Evolutionary conservation across 1,140 invertebrate species (phyloP), one percentile per base, ranked within the genome.

Genomic region (Macrocentrus cingulum): DNA sequence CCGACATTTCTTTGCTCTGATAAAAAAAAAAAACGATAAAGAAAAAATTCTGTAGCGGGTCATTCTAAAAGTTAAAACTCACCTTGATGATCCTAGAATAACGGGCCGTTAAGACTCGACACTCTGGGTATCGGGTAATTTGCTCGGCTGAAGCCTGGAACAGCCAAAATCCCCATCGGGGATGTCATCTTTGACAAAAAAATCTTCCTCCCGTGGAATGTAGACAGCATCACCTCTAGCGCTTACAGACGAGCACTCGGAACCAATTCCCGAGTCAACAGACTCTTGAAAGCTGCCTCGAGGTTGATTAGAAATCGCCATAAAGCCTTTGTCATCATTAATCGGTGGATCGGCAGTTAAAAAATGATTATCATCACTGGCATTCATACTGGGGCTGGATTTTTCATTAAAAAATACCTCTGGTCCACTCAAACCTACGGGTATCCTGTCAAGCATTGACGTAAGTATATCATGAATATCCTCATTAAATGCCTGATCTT

Each of bases 211-310:
- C 54, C 20, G 23, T 51, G 1, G 15, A 11, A 13, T 49, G 25
- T 37, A 20, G 23, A 34, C 18, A 60, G 20, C 13, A 7, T 70
- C 62, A 20, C 42, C 37, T 25, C 58, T 63, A 37, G 56, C 49
- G 49, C 64, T 63, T 19, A 66, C 61, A 8, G 66, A 69, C n/a
- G 67, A 70, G 52, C 66, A 71, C 42, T 71, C 69, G 5, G 69
- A 69, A 36, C 69, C 66, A 42, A 69, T 70, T 16, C 61, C 67
- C 8, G 67, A 69, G 39, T 69, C 65, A 18, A 69, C 39, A 29
- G 64, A 67, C 42, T 70, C 69, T 52, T 71, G 62, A 19, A 68
- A 69, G 13, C 51, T 62, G 13, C 61, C 59, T 18, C 56, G 44
- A 1, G 32, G 51, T 2, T 61, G 53, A 16, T 15, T 23, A 15